Evolutionary conservation across 2,113 vertebrate genomes (phyloP), one percentile per base, ranked within the genome.

Genomic region (Copsychus sechellarum): DNA sequence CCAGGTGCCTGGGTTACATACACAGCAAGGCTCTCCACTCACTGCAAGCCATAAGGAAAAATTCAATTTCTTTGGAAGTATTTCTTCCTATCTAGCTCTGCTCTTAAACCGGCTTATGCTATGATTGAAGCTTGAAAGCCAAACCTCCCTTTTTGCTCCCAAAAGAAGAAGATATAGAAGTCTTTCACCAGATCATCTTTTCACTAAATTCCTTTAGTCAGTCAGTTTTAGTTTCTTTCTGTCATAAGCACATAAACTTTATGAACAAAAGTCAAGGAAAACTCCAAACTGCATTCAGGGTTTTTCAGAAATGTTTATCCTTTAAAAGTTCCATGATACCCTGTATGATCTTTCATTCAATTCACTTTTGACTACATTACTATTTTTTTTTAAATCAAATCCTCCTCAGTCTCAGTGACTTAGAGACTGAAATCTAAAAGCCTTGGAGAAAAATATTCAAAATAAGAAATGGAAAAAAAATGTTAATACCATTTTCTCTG

Each of bases 61-160:
- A 95, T 90, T 93, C 69, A 85, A 65, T 97, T 96, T 96, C 57
- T 92, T 88, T 81, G 80, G 58, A 95, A 94, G 80, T 83, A 36
- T 60, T 58, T 97, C 73, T 80, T 97, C 97, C 97, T 76, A 97
- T 92, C 81, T 95, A 95, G 65, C 81, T 97, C 34, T 80, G 24
- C 58, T 95, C 86, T 91, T 85, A 90, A 85, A 77, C 60, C 19
- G 2, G 1, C 26, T 57, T 31, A 50, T 57, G 45, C 81, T 86
- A 48, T 57, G 76, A 88, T 6, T 69, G 85, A 87, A 95, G 82
- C 64, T 94, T 83, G 69, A 96, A 95, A 94, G 88, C 9, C 94
- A 88, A 71, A 50, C 23, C 7, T 66, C 66, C 43, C 22, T 72
- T 88, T 92, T 94, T 94, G 16, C 57, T 94, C 71, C 56, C 28